Percentiles rank a stretch among this genome's conserved stretches.
Evolutionary conservation across 2,113 vertebrate genomes (phyloP).

Genomic region (Chrysochloris asiatica): DNA sequence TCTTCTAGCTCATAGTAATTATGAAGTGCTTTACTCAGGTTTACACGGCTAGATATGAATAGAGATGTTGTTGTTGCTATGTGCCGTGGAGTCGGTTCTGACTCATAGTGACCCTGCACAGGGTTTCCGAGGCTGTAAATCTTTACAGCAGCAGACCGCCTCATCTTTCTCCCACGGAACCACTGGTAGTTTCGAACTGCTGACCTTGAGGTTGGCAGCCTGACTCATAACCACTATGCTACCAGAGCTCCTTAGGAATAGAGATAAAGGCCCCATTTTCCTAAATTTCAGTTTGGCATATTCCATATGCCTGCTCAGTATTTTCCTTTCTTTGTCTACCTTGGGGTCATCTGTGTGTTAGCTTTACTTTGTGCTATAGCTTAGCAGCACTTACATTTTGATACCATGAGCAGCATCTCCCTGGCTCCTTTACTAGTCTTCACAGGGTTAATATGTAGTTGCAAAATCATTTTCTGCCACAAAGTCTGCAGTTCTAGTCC

Average conservation of each 20-base stretch:
- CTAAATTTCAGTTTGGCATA: background rate
- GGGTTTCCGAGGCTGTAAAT: too few species aligned
- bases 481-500: too few species aligned
- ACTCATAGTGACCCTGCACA: too few species aligned
- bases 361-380: background rate
- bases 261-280: background rate
- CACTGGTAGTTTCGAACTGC: too few species aligned
- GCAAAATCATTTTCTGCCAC: constrained; percentile 20
- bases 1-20: background rate
- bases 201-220: too few species aligned
- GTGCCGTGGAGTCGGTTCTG: too few species aligned
- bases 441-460: background rate
- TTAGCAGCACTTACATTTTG: background rate
- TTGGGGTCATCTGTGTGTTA: background rate
- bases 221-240: too few species aligned
- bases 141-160: too few species aligned
- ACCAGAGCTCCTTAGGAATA: too few species aligned
- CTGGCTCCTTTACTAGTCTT: background rate
- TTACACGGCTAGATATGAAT: background rate
- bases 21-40: background rate
- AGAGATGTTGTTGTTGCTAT: too few species aligned
- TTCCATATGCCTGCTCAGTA: background rate
- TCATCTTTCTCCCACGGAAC: too few species aligned
- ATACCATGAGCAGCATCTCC: background rate
- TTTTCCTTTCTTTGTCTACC: background rate